Base-by-base conservation (phyloP, 2,797 vertebrate genomes). In the Syndactyla subalaris region DNA sequence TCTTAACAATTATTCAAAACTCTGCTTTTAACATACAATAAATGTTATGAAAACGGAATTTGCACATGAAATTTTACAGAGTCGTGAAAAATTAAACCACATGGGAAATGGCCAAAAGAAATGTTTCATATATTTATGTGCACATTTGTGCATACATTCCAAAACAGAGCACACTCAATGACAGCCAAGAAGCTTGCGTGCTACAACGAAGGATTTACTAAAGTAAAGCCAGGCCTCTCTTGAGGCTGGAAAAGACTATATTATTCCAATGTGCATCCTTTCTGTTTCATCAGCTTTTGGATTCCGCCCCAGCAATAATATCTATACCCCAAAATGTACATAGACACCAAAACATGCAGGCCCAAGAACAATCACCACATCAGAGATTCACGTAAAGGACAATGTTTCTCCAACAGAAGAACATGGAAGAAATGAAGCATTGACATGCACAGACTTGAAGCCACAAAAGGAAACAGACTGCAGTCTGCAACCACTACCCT, bases 11-110 rank as follows among this genome's bases (percentile, higher is more conserved):
- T 89, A 89, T 46, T 92, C 65, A 66, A 80, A 89, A 84, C 13
- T 83, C 43, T 49, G 30, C 15, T 88, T 78, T 88, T 90, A 88
- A 75, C 1, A 2, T 62, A 36, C 54, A 95, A 57, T 61, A 65
- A 41, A 75, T 78, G 20, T 59, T 76, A 92, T 1, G 9, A 78
- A 88, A 88, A 55, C 29, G 58, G 66, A 85, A 75, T 81, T 86
- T 70, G 12, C 36, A 75, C 59, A 52, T 21, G 59, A 80, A 76
- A 85, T 72, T 85, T 89, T 80, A 91, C 61, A 58, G 65, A 88
- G 32, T 43, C 88, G 66, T 68, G 78, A 85, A 88, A 95, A 89
- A 89, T 80, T 77, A 75, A 89, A 68, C 68, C 66, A 46, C 52
- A 45, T 34, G 46, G 73, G 91, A 88, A 59, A 72, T 0, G 52